A percentile compares a stretch with the other conserved stretches of the same genome.
Evolutionary conservation across 2,113 vertebrate genomes (phyloP).

Genomic region (Okapia johnstoni): DNA sequence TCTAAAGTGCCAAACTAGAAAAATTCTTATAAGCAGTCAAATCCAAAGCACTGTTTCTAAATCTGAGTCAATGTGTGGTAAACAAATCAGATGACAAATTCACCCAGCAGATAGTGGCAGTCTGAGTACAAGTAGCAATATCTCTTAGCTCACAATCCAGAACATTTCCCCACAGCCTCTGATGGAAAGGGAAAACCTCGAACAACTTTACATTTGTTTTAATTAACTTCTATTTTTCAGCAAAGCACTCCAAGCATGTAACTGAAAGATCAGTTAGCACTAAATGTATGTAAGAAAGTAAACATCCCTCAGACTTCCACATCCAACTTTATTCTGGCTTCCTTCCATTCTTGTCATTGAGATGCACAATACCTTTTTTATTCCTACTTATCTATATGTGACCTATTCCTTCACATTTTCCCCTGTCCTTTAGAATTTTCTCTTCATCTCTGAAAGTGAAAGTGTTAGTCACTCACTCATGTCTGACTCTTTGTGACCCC

Average conservation of each 20-base stretch:
- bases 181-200: background rate
- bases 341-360: background rate
- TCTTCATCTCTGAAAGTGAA: background rate
- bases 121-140: background rate
- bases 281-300: background rate
- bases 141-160: background rate
- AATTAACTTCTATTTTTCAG: background rate
- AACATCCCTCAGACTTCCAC: background rate
- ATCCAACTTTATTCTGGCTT: background rate
- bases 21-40: background rate
- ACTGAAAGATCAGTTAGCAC: background rate
- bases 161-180: background rate
- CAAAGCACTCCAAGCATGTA: background rate
- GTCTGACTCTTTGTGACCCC: background rate
- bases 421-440: background rate
- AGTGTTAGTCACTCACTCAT: background rate
- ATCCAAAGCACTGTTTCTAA: background rate
- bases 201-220: background rate
- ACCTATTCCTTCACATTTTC: background rate
- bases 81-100: background rate
- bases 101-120: background rate
- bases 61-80: background rate
- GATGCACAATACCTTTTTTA: background rate
- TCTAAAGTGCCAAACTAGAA: background rate
- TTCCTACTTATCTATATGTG: background rate